Conservation (phyloP, 2,888 invertebrate genomes). For the Melinaea marsaeus region DNA sequence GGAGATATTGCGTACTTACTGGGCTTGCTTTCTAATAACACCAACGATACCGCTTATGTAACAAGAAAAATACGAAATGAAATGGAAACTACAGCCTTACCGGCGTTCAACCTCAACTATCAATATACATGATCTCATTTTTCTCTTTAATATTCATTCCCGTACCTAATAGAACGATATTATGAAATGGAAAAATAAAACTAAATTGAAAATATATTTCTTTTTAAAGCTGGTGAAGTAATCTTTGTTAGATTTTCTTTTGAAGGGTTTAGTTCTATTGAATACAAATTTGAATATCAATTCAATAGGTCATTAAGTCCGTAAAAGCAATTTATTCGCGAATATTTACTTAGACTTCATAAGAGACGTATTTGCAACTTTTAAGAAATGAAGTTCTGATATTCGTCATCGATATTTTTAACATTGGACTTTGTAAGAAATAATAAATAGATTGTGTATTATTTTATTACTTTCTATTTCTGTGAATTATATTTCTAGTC, state of each 20-base stretch:
- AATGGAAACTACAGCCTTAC: slow-evolving; percentile 65
- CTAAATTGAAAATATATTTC: neutral
- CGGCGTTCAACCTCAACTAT: slow-evolving; percentile 63
- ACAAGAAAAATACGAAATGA: slow-evolving; percentile 69
- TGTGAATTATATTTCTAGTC: neutral
- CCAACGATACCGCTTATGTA: slow-evolving; percentile 68
- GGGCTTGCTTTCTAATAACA: slow-evolving; percentile 72
- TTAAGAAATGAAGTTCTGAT: too few relatives aligned
- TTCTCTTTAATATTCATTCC: slow-evolving; percentile 44
- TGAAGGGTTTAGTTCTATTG: neutral
- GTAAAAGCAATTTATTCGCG: too few relatives aligned
- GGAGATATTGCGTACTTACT: slow-evolving; percentile 76
- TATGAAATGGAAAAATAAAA: slow-evolving; percentile 4
- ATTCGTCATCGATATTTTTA: too few relatives aligned
- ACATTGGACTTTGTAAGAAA: too few relatives aligned
- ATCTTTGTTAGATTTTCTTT: neutral
- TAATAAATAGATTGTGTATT: too few relatives aligned
- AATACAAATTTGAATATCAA: neutral
- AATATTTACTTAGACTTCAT: too few relatives aligned
- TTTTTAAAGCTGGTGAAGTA: neutral
- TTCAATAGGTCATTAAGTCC: too few relatives aligned
- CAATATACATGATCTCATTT: slow-evolving; percentile 47
- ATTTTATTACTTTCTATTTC: too few relatives aligned
- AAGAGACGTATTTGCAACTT: too few relatives aligned
- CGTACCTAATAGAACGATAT: slow-evolving; percentile 7